Evolutionary conservation across 92 coral and sea anemone species (phyloP).

Genomic region (Siderastrea siderea): DNA sequence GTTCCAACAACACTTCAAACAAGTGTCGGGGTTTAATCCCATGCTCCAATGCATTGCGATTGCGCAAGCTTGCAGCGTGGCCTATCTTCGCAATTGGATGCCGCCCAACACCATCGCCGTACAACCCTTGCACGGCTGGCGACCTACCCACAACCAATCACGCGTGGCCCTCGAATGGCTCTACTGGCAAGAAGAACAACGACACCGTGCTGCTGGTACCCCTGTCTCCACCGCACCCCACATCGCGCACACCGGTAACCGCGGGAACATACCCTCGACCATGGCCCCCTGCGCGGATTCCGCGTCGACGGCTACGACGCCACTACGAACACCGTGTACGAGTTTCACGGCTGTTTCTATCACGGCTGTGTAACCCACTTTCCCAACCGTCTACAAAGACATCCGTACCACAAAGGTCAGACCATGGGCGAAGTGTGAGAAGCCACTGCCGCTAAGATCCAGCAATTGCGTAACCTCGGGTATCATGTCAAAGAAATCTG

Average conservation of each 20-base stretch:
- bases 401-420: not conserved
- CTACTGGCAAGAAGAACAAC: not conserved
- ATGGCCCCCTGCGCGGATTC: not conserved
- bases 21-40: not conserved
- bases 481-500: not conserved
- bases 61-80: not conserved
- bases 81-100: not conserved
- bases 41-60: not conserved
- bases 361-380: not conserved
- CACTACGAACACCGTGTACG: not conserved
- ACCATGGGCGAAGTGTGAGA: not conserved
- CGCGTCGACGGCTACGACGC: not conserved
- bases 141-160: not conserved
- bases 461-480: not conserved
- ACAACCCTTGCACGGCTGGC: not conserved
- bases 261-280: too few species aligned
- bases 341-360: constrained; percentile 9
- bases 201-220: too few species aligned
- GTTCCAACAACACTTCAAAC: not conserved
- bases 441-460: not conserved
- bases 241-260: too few species aligned
- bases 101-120: not conserved
- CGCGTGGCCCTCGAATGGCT: not conserved
- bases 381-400: not conserved
- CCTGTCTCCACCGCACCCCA: too few species aligned